Conservation (phyloP, 2,113 vertebrate species). For the Rhinoderma darwinii region DNA sequence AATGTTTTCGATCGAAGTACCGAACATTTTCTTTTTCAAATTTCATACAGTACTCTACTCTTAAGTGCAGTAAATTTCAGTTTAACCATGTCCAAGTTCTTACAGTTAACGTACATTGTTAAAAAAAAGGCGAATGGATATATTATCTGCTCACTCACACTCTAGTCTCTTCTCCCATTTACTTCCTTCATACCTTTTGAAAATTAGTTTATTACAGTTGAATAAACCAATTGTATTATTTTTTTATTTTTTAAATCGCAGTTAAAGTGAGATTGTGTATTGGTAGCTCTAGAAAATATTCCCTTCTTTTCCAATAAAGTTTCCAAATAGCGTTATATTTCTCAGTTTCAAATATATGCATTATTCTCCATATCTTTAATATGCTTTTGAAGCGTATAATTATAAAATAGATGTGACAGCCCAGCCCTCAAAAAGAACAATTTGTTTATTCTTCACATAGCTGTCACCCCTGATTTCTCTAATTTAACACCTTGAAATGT, state of each 20-base stretch:
- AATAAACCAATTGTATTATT: slow-evolving; percentile 43
- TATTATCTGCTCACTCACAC: neutral
- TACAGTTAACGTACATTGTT: neutral
- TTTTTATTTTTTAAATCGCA: neutral
- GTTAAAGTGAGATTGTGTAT: slow-evolving; percentile 54
- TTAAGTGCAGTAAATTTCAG: neutral
- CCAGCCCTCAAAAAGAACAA: slow-evolving; percentile 71
- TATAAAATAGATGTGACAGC: slow-evolving; percentile 82
- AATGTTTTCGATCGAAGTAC: neutral
- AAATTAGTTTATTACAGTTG: slow-evolving; percentile 38
- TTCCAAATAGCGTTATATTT: slow-evolving; percentile 63
- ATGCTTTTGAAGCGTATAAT: slow-evolving; percentile 78
- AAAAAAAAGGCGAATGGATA: neutral
- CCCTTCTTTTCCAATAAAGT: slow-evolving; percentile 54
- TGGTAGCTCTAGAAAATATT: slow-evolving; percentile 48
- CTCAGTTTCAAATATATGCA: slow-evolving; percentile 65
- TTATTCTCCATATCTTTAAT: slow-evolving; percentile 74
- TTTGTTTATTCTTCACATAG: slow-evolving; percentile 67
- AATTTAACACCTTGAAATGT: slow-evolving; percentile 76
- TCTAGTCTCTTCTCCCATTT: neutral
- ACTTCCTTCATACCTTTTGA: neutral
- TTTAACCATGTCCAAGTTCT: neutral
- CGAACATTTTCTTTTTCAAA: neutral
- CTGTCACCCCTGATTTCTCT: slow-evolving; percentile 75
- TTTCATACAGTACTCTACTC: neutral